phyloP scores from a whole-genome alignment of 2,113 vertebrate species.

The Genyomyrus donnyi region DNA sequence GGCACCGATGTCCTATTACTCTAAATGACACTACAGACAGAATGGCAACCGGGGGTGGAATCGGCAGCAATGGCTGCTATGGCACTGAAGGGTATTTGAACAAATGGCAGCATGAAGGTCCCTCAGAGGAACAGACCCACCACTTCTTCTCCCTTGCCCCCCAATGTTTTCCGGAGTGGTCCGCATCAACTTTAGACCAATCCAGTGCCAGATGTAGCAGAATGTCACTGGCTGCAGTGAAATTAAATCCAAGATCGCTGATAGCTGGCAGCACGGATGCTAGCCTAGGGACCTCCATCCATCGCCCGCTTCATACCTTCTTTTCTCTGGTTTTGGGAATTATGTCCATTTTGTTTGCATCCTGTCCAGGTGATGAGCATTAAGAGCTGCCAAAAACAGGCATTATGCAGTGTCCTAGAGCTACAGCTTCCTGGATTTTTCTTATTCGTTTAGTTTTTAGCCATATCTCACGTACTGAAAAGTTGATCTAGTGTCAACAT shows the following conservation, averaged over 20 bases:
- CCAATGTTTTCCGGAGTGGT: slow-evolving; percentile 68
- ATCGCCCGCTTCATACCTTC: not conserved
- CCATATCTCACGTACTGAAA: not conserved
- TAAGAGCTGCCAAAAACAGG: not conserved
- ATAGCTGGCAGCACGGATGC: not conserved
- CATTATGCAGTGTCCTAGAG: not conserved
- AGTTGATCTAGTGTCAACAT: not conserved
- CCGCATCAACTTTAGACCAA: slow-evolving; percentile 71
- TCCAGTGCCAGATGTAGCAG: slow-evolving; percentile 76
- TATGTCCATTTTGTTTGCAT: not conserved
- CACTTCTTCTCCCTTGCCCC: slow-evolving; percentile 76
- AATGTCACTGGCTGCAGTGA: slow-evolving; percentile 73
- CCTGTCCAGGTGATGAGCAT: not conserved
- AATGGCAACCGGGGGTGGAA: slow-evolving; percentile 95
- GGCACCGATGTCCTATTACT: slow-evolving; percentile 82
- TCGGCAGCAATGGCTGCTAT: slow-evolving; percentile 75
- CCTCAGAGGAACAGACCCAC: slow-evolving; percentile 61
- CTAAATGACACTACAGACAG: slow-evolving; percentile 83
- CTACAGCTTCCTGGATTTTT: not conserved
- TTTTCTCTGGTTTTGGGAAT: slow-evolving; percentile 2
- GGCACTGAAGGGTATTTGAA: slow-evolving; percentile 79
- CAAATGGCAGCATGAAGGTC: slow-evolving; percentile 86
- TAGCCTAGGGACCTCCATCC: not conserved
- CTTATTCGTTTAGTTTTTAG: not conserved
- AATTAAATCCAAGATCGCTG: slow-evolving; percentile 47